Conservation (phyloP, 1,140 invertebrate genomes). For the Brachionus rubens region DNA sequence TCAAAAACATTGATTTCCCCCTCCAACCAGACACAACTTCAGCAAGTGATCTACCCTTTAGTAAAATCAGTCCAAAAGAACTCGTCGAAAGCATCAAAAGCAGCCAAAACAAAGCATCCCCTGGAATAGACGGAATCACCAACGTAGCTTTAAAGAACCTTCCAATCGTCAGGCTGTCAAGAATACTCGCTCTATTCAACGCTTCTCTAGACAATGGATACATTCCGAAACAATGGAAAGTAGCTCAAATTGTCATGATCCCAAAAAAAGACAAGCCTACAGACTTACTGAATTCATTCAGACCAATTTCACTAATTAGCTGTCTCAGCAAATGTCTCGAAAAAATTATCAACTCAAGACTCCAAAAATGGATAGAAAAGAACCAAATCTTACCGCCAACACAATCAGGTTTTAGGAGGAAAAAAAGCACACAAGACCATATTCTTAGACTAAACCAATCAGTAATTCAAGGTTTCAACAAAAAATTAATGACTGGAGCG, state of each 20-base stretch:
- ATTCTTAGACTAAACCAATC: constrained; percentile 53
- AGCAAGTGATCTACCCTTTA: background rate
- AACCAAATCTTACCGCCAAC: background rate
- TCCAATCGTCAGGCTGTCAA: too few species aligned
- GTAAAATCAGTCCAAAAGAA: too few species aligned
- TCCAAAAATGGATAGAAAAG: constrained; percentile 33
- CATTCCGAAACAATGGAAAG: constrained; percentile 44
- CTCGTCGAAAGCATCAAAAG: too few species aligned
- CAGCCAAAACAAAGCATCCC: too few species aligned
- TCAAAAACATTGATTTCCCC: background rate
- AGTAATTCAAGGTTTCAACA: constrained; percentile 52
- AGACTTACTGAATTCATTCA: background rate
- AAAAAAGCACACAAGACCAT: constrained; percentile 54
- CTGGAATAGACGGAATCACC: too few species aligned
- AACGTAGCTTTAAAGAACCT: too few species aligned
- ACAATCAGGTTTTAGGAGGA: constrained; percentile 52
- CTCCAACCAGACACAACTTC: background rate
- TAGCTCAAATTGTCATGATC: constrained; percentile 27
- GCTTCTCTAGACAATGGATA: background rate
- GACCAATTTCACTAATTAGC: constrained; percentile 46
- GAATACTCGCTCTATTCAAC: background rate
- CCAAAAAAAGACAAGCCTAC: constrained; percentile 47
- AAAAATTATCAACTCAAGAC: constrained; percentile 38
- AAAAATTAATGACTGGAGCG: constrained; percentile 50
- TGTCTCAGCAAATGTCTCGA: constrained; percentile 46